Base-by-base conservation (phyloP, 2,888 invertebrate species). In the Laspeyria flexula region DNA sequence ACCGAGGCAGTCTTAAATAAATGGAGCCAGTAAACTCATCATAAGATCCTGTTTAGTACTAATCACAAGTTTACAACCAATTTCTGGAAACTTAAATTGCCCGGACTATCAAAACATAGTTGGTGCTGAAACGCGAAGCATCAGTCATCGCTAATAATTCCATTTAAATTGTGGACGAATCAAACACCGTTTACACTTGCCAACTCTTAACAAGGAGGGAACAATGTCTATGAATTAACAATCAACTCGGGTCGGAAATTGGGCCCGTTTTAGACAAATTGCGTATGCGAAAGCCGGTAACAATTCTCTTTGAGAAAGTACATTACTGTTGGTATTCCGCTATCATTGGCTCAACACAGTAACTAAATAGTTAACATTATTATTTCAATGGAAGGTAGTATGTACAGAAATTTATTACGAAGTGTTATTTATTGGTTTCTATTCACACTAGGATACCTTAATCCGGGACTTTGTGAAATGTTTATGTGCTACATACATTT, bases 221-320 rank as follows among this genome's bases (percentile, higher is more conserved):
- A 85, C 83, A 83, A 77, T 79, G 80, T 75, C 71, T 71, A 78
- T 85, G 85, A 86, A 86, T 86, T 85, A 85, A 83, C 82, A 83
- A 85, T 85, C 80, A 83, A 78, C 71, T 73, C 57, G 71, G 73
- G 69, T 72, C 63, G 70, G 72, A 77, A 78, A 82, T 78, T 78
- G 71, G 76, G 68, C 62, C 59, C 67, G 64, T 76, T 79, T 80
- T 58, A 61, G 70, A 76, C 77, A 78, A 82, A 79, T 79, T 79
- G 71, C 69, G 72, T 78, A 74, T 73, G 69, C 72, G 71, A 70
- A 71, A 59, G 57, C 57, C 42, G 56, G 44, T 51, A 49, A 49
- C 57, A 54, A 64, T 73, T 73, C 65, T 59, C 75, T 76, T 71
- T 71, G 70, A 66, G 74, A 73, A 75, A 75, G 73, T 72, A 70